Evolutionary conservation across 2,888 invertebrate species (phyloP).

Genomic region (Caenorhabditis sulstoni): DNA sequence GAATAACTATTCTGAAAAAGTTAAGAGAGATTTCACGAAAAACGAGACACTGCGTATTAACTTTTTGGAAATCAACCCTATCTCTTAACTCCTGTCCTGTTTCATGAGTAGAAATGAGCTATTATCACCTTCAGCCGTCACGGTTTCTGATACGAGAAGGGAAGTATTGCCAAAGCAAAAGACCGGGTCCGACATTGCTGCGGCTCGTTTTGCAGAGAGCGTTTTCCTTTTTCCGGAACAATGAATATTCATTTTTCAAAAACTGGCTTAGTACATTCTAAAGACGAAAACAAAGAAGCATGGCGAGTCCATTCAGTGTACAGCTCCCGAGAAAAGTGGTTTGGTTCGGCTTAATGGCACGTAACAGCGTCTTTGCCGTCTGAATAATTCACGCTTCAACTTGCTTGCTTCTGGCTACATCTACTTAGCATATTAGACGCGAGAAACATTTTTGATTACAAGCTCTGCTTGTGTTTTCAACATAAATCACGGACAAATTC

Average conservation of each 20-base stretch:
- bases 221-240: background rate
- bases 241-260: background rate
- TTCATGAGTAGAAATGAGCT: no score
- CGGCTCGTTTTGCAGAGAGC: background rate
- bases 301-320: background rate
- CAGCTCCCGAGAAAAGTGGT: slow-evolving; percentile 3
- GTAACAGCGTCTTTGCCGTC: slow-evolving; percentile 1
- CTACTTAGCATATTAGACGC: background rate
- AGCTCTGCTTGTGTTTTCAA: background rate
- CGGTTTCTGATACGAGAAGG: no score
- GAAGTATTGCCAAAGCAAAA: no score
- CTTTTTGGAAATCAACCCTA: no score
- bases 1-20: slow-evolving; percentile 69
- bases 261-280: background rate
- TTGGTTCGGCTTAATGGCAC: background rate
- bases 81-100: no score
- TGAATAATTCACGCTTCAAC: slow-evolving; percentile 46
- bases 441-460: background rate
- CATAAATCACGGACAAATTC: background rate
- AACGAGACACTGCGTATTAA: no score
- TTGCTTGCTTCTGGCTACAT: background rate
- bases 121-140: no score
- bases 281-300: no score
- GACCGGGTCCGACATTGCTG: no score
- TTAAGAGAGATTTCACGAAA: no score